Evolutionary conservation across 2,113 vertebrate species (phyloP).

Genomic region (Trochalopteron elliotii): DNA sequence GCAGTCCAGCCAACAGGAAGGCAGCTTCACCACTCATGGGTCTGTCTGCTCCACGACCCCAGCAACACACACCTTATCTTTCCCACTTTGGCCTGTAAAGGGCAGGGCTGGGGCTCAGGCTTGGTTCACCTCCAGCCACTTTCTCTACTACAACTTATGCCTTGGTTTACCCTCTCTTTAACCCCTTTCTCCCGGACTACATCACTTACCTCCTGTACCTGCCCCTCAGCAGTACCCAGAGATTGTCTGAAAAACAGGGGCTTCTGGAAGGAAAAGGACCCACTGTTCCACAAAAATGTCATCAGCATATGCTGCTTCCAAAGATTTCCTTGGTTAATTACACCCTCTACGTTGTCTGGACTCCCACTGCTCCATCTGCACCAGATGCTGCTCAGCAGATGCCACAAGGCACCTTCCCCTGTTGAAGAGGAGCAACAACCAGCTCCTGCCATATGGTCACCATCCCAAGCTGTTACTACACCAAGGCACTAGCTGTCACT

Average conservation of each 20-base stretch:
- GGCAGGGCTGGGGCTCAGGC: not conserved
- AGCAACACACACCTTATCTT: not conserved
- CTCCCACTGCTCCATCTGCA: constrained; percentile 3
- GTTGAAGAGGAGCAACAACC: not conserved
- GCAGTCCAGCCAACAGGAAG: not conserved
- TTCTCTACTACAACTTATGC: not conserved
- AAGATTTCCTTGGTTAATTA: not conserved
- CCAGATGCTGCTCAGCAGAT: not conserved
- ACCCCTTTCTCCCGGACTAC: not conserved
- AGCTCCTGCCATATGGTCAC: not conserved
- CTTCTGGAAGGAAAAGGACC: not conserved
- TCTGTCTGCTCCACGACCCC: not conserved
- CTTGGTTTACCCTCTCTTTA: not conserved
- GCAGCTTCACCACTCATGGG: fast-evolving
- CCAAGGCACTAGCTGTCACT: not conserved
- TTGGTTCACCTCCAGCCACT: not conserved
- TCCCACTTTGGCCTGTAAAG: not conserved
- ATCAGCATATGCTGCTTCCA: not conserved
- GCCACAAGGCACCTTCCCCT: not conserved
- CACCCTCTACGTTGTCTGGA: not conserved
- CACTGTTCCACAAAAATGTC: not conserved
- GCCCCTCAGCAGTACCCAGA: not conserved
- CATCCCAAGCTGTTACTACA: not conserved
- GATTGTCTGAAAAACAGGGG: fast-evolving
- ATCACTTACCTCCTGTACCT: not conserved